Percentiles rank a stretch among this genome's conserved stretches.
These are phyloP conservation scores for Pteronura brasiliensis DNA, from an alignment of 2,113 vertebrate species.

Conservation along the genomic window DNA sequence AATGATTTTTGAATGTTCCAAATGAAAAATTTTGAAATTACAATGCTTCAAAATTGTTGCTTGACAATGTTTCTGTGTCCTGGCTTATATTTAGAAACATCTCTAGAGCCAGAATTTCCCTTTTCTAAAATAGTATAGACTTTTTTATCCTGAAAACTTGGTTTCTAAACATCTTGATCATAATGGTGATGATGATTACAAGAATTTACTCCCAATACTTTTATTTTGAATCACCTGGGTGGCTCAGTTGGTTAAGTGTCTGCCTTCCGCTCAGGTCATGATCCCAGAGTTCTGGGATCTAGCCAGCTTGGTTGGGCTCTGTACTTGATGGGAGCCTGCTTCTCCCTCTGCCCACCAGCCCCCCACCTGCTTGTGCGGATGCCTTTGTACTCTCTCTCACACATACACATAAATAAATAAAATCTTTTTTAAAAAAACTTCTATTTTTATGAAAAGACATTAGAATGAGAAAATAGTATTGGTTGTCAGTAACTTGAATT, in stretches of 20 bases:
- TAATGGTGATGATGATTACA: neutral
- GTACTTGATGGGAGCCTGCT: neutral
- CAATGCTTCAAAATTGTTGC: neutral
- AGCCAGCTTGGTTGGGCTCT: neutral
- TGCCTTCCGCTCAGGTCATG: neutral
- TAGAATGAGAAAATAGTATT: neutral
- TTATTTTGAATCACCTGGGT: neutral
- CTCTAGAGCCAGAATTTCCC: neutral
- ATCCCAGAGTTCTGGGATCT: neutral
- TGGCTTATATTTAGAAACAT: constrained; percentile 17
- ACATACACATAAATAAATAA: neutral
- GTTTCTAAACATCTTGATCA: neutral
- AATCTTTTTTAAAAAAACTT: neutral
- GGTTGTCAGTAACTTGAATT: neutral
- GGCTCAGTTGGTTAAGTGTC: neutral
- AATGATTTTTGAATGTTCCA: neutral
- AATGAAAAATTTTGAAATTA: neutral
- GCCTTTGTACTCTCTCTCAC: neutral
- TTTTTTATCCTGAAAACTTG: neutral
- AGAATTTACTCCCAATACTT: constrained; percentile 1
- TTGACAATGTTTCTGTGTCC: neutral
- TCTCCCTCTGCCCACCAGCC: neutral
- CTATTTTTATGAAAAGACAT: constrained; percentile 21
- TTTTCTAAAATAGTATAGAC: neutral
- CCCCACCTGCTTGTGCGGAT: neutral